Conservation (phyloP, 2,888 invertebrate genomes). For the Drosophila helvetica region DNA sequence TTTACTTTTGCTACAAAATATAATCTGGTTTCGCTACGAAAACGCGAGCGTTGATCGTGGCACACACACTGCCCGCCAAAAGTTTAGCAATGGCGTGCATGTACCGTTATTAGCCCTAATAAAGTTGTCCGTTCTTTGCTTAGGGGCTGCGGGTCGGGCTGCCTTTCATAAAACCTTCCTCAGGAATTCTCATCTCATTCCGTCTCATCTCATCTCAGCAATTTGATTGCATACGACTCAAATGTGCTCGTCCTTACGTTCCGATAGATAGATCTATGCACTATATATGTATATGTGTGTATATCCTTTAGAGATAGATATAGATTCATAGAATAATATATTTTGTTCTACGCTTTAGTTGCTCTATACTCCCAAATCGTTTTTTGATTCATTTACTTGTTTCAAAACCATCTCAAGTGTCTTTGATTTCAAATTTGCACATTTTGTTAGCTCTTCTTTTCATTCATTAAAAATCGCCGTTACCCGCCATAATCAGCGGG, state of each 20-base stretch:
- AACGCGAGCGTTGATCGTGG: conserved; percentile 43
- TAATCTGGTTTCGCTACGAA: conserved; percentile 54
- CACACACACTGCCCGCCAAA: conserved; percentile 40
- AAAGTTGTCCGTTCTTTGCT: neutral
- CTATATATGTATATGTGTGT: neutral
- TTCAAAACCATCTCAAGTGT: conserved; percentile 66
- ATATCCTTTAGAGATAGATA: conserved; percentile 8
- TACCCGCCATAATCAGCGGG: conserved; percentile 10
- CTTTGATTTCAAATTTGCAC: conserved; percentile 73
- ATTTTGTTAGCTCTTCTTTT: conserved; percentile 51
- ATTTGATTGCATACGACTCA: conserved; percentile 47
- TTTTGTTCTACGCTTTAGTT: conserved; percentile 42
- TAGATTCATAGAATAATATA: conserved; percentile 40
- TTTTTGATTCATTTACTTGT: conserved; percentile 64
- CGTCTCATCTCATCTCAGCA: conserved; percentile 43
- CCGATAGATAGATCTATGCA: conserved; percentile 35
- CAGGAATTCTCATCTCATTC: neutral
- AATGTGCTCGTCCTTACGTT: conserved; percentile 24
- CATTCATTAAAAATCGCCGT: conserved; percentile 4
- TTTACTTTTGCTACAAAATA: conserved; percentile 65
- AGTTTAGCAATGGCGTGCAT: conserved; percentile 15
- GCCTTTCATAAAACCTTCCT: conserved; percentile 7
- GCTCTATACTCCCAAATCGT: conserved; percentile 43
- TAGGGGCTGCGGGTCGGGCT: neutral
- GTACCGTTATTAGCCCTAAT: conserved; percentile 11